These are phyloP conservation scores for Equus przewalskii DNA, from an alignment of 2,113 vertebrate species.

Conservation along the genomic window DNA sequence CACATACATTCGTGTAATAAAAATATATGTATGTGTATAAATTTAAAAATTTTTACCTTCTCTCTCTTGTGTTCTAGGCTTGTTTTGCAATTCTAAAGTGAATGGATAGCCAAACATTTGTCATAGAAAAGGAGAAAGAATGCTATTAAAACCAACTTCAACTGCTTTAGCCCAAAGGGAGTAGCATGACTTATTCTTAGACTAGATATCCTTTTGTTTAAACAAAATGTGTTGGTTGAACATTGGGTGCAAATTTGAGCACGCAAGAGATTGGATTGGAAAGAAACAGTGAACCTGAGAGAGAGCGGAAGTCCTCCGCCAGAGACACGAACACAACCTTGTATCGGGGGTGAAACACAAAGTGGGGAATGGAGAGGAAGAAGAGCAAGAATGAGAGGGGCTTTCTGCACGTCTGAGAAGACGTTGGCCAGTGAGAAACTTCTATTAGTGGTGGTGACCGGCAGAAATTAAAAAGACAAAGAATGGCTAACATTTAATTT, in stretches of 20 bases:
- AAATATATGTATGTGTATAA: background rate
- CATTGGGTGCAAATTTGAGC: background rate
- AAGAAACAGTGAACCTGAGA: background rate
- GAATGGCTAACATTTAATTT: constrained; percentile 21
- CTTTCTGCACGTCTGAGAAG: background rate
- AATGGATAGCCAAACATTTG: background rate
- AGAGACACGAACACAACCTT: background rate
- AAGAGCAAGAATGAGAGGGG: background rate
- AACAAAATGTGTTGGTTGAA: background rate
- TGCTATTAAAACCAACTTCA: background rate
- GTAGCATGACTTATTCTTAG: background rate
- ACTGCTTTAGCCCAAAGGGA: background rate
- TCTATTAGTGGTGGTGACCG: background rate
- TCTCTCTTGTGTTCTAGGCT: background rate
- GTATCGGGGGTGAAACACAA: background rate
- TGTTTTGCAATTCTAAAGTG: background rate
- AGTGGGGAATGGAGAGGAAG: no score
- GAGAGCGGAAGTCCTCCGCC: background rate
- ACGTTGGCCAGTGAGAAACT: background rate
- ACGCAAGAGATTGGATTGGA: background rate
- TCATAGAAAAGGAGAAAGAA: background rate
- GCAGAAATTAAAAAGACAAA: background rate
- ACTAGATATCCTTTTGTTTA: constrained; percentile 10
- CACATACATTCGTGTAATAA: no score
- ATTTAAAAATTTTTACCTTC: background rate